Base-by-base conservation (phyloP, 2,797 vertebrate genomes). In the Oryzias sinensis region DNA sequence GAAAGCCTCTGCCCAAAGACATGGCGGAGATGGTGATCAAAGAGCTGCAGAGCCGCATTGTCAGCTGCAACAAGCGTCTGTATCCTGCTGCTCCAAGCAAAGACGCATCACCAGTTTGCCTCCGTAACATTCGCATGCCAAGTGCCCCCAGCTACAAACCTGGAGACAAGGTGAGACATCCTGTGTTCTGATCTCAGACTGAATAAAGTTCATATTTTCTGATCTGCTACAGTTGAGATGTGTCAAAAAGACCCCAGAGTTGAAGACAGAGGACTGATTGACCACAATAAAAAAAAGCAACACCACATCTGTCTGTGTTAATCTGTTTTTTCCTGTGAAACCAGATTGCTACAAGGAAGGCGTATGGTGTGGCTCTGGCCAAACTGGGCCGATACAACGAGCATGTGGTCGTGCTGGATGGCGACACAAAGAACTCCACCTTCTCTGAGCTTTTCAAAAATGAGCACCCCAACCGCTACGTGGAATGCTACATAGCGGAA, bases 351-450 rank as follows among this genome's bases (percentile, higher is more conserved):
- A 96, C 96, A 0, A 92, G 95, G 72, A 98, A 97, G 86, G 95
- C 95, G 5, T 98, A 97, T 0, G 96, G 96, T 4, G 75, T 93
- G 68, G 95, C 95, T 0, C 87, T 98, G 70, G 94, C 94, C 58
- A 98, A 98, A 71, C 84, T 98, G 70, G 95, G 95, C 44, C 93
- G 94, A 0, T 93, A 91, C 77, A 96, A 93, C 0, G 90, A 98
- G 43, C 92, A 89, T 0, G 86, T 98, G 76, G 88, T 97, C 16
- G 96, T 93, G 69, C 83, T 98, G 83, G 96, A 98, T 5, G 95
- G 95, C 2, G 95, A 98, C 83, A 97, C 95, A 20, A 98, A 97
- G 87, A 98, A 97, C 81, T 95, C 94, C 61, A 98, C 96, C 75
- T 97, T 94, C 89, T 86, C 95, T 0, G 96, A 97, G 51, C 81